These are phyloP conservation scores for Scaptomyza hsui DNA, from an alignment of 1,140 invertebrate genomes.

Conservation along the genomic window DNA sequence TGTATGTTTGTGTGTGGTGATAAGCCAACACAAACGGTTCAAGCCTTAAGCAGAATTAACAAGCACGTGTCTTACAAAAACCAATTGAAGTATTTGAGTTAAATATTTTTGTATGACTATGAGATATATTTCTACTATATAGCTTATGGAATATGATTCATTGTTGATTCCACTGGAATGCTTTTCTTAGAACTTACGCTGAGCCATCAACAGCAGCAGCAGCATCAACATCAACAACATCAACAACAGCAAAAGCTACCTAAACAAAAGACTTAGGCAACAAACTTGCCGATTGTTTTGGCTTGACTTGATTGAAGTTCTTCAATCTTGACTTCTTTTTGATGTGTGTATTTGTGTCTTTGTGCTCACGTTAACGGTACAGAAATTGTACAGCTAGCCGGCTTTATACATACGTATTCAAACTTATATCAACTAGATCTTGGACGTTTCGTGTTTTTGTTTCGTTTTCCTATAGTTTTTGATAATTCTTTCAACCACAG, in stretches of 20 bases:
- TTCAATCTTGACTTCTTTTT: constrained; percentile 31
- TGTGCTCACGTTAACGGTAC: constrained; percentile 52
- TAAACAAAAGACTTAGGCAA: constrained; percentile 74
- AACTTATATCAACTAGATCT: constrained; percentile 22
- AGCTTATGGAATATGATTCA: constrained; percentile 56
- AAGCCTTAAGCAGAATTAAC: constrained; percentile 24
- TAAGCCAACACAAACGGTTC: background rate
- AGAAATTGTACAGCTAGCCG: constrained; percentile 52
- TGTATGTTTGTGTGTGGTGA: background rate
- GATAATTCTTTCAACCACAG: constrained; percentile 47
- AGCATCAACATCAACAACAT: background rate
- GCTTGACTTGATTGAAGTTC: constrained; percentile 61
- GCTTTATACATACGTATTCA: constrained; percentile 9
- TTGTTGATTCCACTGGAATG: constrained; percentile 32
- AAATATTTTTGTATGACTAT: background rate
- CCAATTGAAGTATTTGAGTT: constrained; percentile 42
- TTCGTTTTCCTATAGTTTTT: constrained; percentile 14
- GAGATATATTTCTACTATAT: background rate
- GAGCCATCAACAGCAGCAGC: constrained; percentile 21
- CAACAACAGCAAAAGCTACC: background rate
- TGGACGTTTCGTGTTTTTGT: background rate
- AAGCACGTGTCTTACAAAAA: constrained; percentile 65
- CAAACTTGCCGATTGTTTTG: constrained; percentile 65
- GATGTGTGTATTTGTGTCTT: constrained; percentile 13
- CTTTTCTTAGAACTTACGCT: constrained; percentile 53